A percentile compares a stretch with the other conserved stretches of the same genome.
Evolutionary conservation across 2,888 invertebrate genomes (phyloP).

Genomic region (Trichogramma dendrolimi): DNA sequence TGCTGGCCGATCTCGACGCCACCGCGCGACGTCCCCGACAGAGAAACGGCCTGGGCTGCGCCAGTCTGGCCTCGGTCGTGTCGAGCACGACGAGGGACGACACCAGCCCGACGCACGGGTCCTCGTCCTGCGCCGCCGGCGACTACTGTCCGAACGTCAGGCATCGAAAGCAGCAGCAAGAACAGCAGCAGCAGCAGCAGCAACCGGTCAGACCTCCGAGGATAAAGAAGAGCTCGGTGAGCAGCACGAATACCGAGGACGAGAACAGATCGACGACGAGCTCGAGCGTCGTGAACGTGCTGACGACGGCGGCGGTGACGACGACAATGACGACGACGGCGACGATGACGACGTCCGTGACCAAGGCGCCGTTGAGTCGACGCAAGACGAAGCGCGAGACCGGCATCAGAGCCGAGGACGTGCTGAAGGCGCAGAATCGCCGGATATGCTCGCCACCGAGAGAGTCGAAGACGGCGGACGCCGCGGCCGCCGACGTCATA

Average conservation of each 20-base stretch:
- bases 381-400: slow-evolving; percentile 39
- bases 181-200: neutral
- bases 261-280: slow-evolving; percentile 39
- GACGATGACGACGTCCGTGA: no score
- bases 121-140: neutral
- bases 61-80: slow-evolving; percentile 61
- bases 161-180: slow-evolving; percentile 35
- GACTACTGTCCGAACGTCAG: no score
- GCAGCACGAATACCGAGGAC: slow-evolving; percentile 39
- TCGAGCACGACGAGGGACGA: slow-evolving; percentile 39
- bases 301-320: slow-evolving; percentile 26
- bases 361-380: neutral
- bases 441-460: slow-evolving; percentile 3
- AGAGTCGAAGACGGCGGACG: neutral
- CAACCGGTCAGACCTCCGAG: slow-evolving; percentile 64
- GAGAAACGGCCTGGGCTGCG: slow-evolving; percentile 71
- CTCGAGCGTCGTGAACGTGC: slow-evolving; percentile 50
- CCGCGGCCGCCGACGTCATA: neutral
- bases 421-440: slow-evolving; percentile 42
- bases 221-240: slow-evolving; percentile 66
- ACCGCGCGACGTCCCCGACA: slow-evolving; percentile 61
- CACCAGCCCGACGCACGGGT: slow-evolving; percentile 33
- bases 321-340: slow-evolving; percentile 33
- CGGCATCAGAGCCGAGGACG: slow-evolving; percentile 45
- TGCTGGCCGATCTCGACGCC: slow-evolving; percentile 62